A percentile compares a stretch with the other conserved stretches of the same genome.
Evolutionary conservation across 2,888 invertebrate species (phyloP).

Genomic region (Diploptera punctata): DNA sequence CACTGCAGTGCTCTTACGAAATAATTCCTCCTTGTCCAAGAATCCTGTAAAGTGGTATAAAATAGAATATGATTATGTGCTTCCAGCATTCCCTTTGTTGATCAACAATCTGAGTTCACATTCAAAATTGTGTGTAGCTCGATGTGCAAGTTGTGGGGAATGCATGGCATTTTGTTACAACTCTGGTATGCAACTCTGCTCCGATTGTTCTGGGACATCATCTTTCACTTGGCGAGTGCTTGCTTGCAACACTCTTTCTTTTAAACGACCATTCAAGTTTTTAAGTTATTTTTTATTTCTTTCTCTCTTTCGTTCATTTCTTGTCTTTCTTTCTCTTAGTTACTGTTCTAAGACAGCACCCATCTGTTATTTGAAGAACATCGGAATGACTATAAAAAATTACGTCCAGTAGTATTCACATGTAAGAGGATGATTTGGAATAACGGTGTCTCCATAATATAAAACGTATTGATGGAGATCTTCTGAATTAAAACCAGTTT

Average conservation of each 20-base stretch:
- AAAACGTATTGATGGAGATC: too few species aligned
- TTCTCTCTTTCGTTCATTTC: background rate
- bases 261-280: background rate
- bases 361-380: constrained; percentile 21
- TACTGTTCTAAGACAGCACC: constrained; percentile 12
- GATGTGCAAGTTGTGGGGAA: constrained; percentile 8
- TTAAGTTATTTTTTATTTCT: background rate
- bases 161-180: constrained; percentile 14
- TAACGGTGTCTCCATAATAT: too few species aligned
- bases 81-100: constrained; percentile 5
- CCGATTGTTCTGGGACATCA: constrained; percentile 32
- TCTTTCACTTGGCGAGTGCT: constrained; percentile 22
- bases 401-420: too few species aligned
- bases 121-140: too few species aligned
- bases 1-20: constrained; percentile 6
- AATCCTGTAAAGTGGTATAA: constrained; percentile 27
- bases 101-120: constrained; percentile 19
- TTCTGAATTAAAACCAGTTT: too few species aligned
- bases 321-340: background rate
- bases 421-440: too few species aligned
- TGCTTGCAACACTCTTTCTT: constrained; percentile 4
- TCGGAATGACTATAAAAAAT: background rate
- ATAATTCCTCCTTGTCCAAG: constrained; percentile 9
- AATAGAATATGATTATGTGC: constrained; percentile 18
- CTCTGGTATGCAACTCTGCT: constrained; percentile 11